Conservation (phyloP, 1,140 invertebrate genomes). For the Halesus radiatus region DNA sequence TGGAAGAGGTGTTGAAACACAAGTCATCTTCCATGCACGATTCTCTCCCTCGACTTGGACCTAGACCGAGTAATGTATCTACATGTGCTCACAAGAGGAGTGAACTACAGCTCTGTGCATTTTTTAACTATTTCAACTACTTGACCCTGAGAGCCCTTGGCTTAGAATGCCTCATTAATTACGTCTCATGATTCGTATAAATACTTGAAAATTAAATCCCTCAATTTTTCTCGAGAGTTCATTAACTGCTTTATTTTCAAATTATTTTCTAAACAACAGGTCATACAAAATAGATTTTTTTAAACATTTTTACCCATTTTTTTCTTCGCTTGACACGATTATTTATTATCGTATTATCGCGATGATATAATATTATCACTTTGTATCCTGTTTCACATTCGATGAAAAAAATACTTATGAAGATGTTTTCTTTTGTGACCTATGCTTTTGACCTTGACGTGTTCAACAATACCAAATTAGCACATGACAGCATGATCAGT, state of each 20-base stretch:
- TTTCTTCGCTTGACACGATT: no score
- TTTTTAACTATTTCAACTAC: not conserved
- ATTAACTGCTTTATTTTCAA: no score
- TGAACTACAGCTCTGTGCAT: not conserved
- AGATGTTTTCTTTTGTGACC: conserved; percentile 15
- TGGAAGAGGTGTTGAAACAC: conserved; percentile 49
- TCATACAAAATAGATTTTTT: no score
- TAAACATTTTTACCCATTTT: no score
- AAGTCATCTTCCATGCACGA: conserved; percentile 49
- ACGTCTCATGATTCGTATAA: no score
- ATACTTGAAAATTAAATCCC: no score
- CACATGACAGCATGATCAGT: conserved; percentile 11
- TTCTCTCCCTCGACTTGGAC: conserved; percentile 12
- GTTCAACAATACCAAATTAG: conserved; percentile 21
- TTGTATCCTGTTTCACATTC: conserved; percentile 26
- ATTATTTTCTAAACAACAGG: no score
- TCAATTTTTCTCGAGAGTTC: no score
- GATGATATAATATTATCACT: no score
- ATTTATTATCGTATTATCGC: no score
- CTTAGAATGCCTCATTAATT: no score
- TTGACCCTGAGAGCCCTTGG: no score
- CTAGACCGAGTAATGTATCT: not conserved
- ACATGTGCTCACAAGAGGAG: not conserved
- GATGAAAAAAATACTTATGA: conserved; percentile 12
- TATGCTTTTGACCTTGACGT: conserved; percentile 2